Conservation (phyloP, 2,113 vertebrate species). For the Monarcha castaneiventris region DNA sequence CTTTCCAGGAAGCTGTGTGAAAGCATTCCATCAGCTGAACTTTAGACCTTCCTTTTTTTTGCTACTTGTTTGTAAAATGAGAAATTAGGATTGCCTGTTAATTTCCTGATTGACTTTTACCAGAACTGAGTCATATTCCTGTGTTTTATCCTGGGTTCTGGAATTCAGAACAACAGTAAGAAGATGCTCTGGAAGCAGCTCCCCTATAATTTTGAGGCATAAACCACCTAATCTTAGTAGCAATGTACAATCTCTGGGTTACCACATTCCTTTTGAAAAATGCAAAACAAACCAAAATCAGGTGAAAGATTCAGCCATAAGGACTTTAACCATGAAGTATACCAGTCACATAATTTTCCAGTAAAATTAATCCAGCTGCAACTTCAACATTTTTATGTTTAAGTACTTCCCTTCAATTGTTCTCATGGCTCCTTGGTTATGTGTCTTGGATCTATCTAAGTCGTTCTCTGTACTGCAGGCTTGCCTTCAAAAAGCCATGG, state of each 20-base stretch:
- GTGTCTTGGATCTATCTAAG: neutral
- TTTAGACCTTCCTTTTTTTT: slow-evolving; percentile 44
- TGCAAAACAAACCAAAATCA: neutral
- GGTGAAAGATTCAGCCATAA: neutral
- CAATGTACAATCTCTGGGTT: neutral
- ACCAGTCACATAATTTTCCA: neutral
- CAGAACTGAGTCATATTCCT: neutral
- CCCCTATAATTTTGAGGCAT: neutral
- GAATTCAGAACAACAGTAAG: slow-evolving; percentile 2
- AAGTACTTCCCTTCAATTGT: neutral
- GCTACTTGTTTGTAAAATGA: slow-evolving; percentile 20
- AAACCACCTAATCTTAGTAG: neutral
- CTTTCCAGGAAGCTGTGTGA: slow-evolving; percentile 39
- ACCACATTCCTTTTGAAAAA: neutral
- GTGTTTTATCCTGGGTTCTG: neutral
- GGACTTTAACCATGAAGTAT: neutral
- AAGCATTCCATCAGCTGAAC: slow-evolving; percentile 40
- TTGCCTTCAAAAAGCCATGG: neutral
- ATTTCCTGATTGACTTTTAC: slow-evolving; percentile 28
- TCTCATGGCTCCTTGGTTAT: neutral
- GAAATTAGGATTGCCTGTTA: neutral
- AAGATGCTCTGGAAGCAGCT: neutral
- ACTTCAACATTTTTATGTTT: neutral
- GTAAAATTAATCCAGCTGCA: neutral
- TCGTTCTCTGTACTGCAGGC: neutral